Evolutionary conservation across 1,140 invertebrate genomes (phyloP).

Genomic region (Bombus waltoni): DNA sequence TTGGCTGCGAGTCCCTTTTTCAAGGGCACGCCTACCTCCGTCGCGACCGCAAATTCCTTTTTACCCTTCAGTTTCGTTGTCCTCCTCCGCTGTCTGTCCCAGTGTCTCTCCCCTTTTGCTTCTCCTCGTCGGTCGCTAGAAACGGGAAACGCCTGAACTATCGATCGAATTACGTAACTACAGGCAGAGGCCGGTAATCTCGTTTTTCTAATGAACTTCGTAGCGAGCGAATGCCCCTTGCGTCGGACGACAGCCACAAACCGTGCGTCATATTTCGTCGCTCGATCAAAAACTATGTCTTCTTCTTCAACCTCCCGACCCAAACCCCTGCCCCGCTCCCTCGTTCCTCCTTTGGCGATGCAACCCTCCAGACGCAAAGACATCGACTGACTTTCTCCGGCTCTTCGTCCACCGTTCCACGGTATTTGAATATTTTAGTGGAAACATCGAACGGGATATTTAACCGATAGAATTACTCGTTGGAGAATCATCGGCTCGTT

Average conservation of each 20-base stretch:
- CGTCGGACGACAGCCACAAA: neutral
- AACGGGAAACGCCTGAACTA: slow-evolving; percentile 68
- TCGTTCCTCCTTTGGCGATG: neutral
- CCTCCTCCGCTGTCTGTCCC: neutral
- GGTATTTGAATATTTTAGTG: neutral
- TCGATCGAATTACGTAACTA: slow-evolving; percentile 71
- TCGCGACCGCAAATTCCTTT: neutral
- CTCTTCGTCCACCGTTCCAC: neutral
- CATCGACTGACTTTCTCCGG: neutral
- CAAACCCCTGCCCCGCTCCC: neutral
- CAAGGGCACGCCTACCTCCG: neutral
- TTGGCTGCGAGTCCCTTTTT: slow-evolving; percentile 18
- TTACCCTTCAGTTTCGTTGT: slow-evolving; percentile 4
- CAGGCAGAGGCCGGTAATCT: slow-evolving; percentile 61
- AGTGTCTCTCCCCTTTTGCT: slow-evolving; percentile 18
- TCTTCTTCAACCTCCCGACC: no score
- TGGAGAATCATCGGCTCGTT: neutral
- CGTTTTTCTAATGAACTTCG: slow-evolving; percentile 69
- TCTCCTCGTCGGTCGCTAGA: slow-evolving; percentile 57
- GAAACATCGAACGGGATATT: neutral
- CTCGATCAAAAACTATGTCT: neutral
- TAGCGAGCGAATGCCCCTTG: slow-evolving; percentile 51
- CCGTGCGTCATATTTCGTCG: neutral
- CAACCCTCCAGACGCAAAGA: neutral
- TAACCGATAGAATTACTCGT: neutral